Evolutionary conservation across 1,140 invertebrate species (phyloP), one percentile per base, ranked within the genome.

Genomic region (Colletes gigas): DNA sequence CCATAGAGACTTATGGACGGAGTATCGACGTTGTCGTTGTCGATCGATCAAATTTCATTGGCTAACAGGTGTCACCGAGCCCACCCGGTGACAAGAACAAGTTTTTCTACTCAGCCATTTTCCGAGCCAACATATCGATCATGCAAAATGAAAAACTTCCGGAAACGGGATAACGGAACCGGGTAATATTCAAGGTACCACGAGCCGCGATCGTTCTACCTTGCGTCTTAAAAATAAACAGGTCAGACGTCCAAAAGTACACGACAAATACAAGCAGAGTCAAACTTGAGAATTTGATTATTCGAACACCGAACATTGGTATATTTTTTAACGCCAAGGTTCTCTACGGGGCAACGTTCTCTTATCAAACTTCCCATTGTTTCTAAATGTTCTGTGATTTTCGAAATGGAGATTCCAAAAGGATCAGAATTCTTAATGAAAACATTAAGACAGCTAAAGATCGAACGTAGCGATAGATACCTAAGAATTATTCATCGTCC

Each of bases 1-100:
- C 74, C 44, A 52, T 47, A 80, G 83, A 69, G 78, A 80, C 68
- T 77, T 83, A 86, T 77, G 78, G 79, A 63, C 65, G 79, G 79
- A 74, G 81, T 70, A 86, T 86, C 81, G 81, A 80, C 76, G 69
- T 83, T 72, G 75, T 85, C 80, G 71, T 83, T 59, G 73, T 66
- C 86, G 88, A 93, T 93, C 92, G 90, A 93, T 93, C 92, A 93
- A 92, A 93, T 90, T 90, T 89, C 84, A 79, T 76, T 82, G 30
- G 76, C 78, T 89, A 89, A 91, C 89, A 89, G 88, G 88, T 90
- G 89, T 92, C 88, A 83, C 74, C 78, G 78, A 84, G 83, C 84
- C 81, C 75, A 83, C 82, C 78, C 87, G 57, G 44, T 87, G 89
- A 91, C 87, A 84, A 72, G 79, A 83, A 93, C 92, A 93, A 90